phyloP scores from a whole-genome alignment of 2,888 invertebrate species.

The Candidula unifasciata region DNA sequence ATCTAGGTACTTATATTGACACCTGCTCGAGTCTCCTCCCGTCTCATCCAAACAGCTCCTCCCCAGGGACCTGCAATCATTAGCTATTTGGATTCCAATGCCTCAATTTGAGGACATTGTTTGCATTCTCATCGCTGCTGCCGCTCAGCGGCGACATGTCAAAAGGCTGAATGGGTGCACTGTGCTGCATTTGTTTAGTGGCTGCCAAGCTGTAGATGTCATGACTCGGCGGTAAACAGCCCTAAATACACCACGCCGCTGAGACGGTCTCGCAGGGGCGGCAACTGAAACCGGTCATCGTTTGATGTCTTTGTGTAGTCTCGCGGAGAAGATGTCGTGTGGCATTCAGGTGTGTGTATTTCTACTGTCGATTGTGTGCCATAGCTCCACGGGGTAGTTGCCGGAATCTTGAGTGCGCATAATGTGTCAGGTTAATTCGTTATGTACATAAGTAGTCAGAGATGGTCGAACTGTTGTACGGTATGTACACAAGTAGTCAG shows the following conservation, averaged over 20 bases:
- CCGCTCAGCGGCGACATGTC: background rate
- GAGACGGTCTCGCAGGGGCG: background rate
- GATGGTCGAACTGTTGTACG: background rate
- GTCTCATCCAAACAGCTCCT: background rate
- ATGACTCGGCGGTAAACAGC: background rate
- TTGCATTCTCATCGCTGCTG: background rate
- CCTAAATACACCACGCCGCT: background rate
- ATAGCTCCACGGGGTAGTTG: background rate
- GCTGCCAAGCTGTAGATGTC: background rate
- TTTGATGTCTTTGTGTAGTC: background rate
- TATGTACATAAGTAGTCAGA: background rate
- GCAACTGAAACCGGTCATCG: slow-evolving; percentile 24
- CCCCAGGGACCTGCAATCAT: background rate
- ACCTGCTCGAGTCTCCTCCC: background rate
- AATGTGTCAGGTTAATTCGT: background rate
- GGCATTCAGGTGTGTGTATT: background rate
- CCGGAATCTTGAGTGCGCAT: background rate
- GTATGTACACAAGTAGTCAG: background rate
- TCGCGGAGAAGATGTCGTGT: background rate
- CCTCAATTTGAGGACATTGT: background rate
- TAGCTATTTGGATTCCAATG: background rate
- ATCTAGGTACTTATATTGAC: background rate
- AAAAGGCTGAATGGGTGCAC: slow-evolving; percentile 20
- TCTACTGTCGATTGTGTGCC: background rate
- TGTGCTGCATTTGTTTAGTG: background rate